Evolutionary conservation across 2,797 vertebrate genomes (phyloP), one percentile per base, ranked within the genome.

Genomic region (Danio albolineatus): DNA sequence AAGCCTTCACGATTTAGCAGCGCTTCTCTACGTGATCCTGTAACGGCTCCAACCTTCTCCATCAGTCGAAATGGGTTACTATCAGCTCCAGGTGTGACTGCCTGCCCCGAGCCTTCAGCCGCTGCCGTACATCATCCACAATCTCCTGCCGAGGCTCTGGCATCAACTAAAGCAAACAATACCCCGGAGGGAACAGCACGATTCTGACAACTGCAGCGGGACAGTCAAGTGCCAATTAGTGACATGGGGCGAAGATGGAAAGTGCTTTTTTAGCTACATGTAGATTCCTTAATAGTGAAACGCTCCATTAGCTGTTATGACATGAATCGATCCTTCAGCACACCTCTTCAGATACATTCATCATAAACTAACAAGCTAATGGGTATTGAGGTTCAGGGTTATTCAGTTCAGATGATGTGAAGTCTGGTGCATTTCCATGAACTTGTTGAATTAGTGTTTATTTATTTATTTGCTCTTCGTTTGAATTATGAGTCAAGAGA

Each of bases 21-120:
- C 16, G 16, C 46, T 79, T 72, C 41, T 10, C 67, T 54, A 79
- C 21, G 49, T 72, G 69, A 54, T 72, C 38, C 59, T 62, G 46
- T 62, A 71, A 79, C 67, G 57, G 57, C 48, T 79, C 46, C 67
- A 79, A 79, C 67, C 67, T 72, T 72, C 67, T 64, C 77, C 49
- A 79, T 79, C 67, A 79, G 77, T 79, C 66, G 71, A 44, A 62
- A 79, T 59, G 62, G 48, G 16, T 64, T 64, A 79, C 57, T 56
- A 79, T 79, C 67, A 79, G 46, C 77, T 79, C 67, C 77, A 79
- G 77, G 67, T 79, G 77, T 79, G 77, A 73, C 36, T 57, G 67
- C 46, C 57, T 64, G 77, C 48, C 77, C 67, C 12, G 67, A 79
- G 77, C 77, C 76, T 62, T 79, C 67, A 72, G 67, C 57, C 16